Evolutionary conservation across 2,797 vertebrate species (phyloP).

Genomic region (Anguilla anguilla): DNA sequence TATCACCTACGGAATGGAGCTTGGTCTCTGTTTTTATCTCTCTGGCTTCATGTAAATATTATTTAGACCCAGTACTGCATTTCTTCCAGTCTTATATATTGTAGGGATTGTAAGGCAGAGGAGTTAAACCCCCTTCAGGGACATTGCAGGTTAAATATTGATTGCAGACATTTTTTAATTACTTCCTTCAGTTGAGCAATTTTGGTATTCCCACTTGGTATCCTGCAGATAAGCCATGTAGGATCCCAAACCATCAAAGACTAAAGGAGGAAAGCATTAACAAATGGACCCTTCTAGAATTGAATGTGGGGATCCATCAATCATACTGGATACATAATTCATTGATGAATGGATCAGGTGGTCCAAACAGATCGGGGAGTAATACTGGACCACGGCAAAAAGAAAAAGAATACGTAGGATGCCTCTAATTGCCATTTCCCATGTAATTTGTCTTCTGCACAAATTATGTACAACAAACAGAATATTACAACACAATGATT

Average conservation of each 20-base stretch:
- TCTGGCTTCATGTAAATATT: constrained; percentile 25
- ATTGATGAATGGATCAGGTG: constrained; percentile 23
- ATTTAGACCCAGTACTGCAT: constrained; percentile 20
- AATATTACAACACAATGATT: no score
- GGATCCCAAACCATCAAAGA: neutral
- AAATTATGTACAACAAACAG: no score
- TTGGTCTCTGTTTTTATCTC: no score
- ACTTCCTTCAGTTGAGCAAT: constrained; percentile 34
- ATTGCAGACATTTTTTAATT: constrained; percentile 38
- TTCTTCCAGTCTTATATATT: no score
- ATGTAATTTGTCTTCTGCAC: no score
- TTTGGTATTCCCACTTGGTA: constrained; percentile 24
- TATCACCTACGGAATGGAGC: no score
- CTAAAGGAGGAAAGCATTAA: constrained; percentile 24
- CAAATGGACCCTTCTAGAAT: constrained; percentile 25
- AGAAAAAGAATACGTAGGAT: no score
- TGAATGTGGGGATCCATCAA: constrained; percentile 32
- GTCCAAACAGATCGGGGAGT: constrained; percentile 22
- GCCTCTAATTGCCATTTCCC: no score
- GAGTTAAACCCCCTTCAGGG: constrained; percentile 7
- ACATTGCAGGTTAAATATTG: constrained; percentile 33
- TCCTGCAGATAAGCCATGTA: neutral
- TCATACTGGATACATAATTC: constrained; percentile 38
- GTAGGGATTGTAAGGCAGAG: constrained; percentile 10
- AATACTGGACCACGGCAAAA: no score